Conservation (phyloP, 2,888 invertebrate genomes). For the Linnaemya tessellans region DNA sequence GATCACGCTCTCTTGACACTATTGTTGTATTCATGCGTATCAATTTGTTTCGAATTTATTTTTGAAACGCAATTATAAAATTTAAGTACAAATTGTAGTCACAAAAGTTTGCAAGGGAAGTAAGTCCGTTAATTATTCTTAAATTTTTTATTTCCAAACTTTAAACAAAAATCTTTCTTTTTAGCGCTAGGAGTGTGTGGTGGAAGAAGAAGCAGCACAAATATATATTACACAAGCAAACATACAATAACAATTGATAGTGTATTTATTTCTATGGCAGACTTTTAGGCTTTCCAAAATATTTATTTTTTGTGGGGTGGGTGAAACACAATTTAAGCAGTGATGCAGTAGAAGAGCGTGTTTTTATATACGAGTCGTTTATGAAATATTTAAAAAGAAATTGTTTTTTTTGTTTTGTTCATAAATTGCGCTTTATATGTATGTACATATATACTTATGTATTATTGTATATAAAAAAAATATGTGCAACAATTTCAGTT, state of each 20-base stretch:
- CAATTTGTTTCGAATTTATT: conserved; percentile 27
- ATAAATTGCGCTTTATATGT: background rate
- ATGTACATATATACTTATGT: background rate
- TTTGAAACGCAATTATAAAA: conserved; percentile 30
- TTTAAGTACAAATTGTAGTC: conserved; percentile 1
- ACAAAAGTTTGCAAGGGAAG: conserved; percentile 14
- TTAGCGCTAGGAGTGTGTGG: conserved; percentile 29
- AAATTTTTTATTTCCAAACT: conserved; percentile 32
- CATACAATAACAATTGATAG: conserved; percentile 25
- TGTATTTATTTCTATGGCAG: conserved; percentile 52
- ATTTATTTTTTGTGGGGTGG: background rate
- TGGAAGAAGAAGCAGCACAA: conserved; percentile 60
- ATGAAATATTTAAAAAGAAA: conserved; percentile 37
- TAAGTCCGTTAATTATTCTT: conserved; percentile 56
- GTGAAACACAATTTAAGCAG: conserved; percentile 39
- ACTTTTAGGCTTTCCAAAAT: conserved; percentile 51
- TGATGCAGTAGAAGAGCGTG: conserved; percentile 29
- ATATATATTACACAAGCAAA: conserved; percentile 43
- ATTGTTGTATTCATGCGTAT: conserved; percentile 72
- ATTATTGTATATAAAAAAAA: conserved; percentile 27
- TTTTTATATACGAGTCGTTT: conserved; percentile 10
- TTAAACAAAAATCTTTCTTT: conserved; percentile 1
- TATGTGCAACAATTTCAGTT: conserved; percentile 41
- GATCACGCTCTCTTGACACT: conserved; percentile 83
- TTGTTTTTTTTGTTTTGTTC: conserved; percentile 4